Base-by-base conservation (phyloP, 2,113 vertebrate species). In the Nesoenas mayeri region DNA sequence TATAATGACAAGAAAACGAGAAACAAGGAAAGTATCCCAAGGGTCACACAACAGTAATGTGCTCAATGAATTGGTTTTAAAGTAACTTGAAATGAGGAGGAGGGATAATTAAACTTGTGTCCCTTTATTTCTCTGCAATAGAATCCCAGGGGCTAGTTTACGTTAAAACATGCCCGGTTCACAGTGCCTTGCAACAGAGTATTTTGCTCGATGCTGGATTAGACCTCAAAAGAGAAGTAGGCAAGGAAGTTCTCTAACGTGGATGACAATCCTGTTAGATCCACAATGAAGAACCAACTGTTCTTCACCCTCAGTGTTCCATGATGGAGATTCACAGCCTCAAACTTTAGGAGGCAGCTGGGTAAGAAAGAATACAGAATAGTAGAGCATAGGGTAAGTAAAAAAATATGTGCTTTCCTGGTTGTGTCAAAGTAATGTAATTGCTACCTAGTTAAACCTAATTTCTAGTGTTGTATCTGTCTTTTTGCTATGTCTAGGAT, bases 1-100 rank as follows among this genome's bases (percentile, higher is more conserved):
- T 53, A n/a, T 61, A 70, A 70, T 54, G 16, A 62, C 10, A 28
- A 66, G 72, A 48, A 96, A 92, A 86, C 66, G n/a, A 95, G 56
- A 47, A 95, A 62, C 12, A 84, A 66, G 31, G 15, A 50, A 91
- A 91, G 4, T 58, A 54, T 81, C 51, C 60, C 77, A 58, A 71
- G 69, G 47, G 47, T 44, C 36, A 58, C 22, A 74, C 0, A 0
- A 6, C 1, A 16, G 56, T 86, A 80, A 80, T 72, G 42, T n/a
- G 9, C 25, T 89, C 36, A 78, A 53, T 73, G 64, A 86, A 90
- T 65, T 90, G 10, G 2, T 85, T 93, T 80, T 67, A 73, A 93
- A 93, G 66, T 65, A 40, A 85, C 64, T 85, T 79, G 16, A 67
- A 81, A 56, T 31, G 22, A 22, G 14, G 2, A 70, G 42, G 47